Evolutionary conservation across 2,113 vertebrate species (phyloP).

Genomic region (Empidonax alnorum): DNA sequence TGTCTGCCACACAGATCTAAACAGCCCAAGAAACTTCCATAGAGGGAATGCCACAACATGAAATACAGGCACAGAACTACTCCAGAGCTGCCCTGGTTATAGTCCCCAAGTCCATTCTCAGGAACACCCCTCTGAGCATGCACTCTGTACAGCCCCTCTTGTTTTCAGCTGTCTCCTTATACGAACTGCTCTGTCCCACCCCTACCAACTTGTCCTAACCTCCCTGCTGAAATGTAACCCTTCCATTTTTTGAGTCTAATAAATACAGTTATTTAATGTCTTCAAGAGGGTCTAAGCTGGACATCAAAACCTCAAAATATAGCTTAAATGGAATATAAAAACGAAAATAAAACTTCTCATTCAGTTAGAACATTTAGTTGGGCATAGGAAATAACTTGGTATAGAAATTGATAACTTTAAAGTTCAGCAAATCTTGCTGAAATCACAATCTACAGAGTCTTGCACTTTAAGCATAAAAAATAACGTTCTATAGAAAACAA

Average conservation of each 20-base stretch:
- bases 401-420: background rate
- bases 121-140: background rate
- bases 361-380: background rate
- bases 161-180: slow-evolving; percentile 41
- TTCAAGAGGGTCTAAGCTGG: background rate
- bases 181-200: slow-evolving; percentile 1
- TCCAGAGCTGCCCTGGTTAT: background rate
- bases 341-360: background rate
- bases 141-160: slow-evolving; percentile 13
- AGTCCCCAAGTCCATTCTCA: background rate
- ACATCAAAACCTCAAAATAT: background rate
- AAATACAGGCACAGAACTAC: slow-evolving; percentile 13
- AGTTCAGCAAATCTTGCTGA: background rate
- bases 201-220: background rate
- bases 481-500: background rate
- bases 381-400: background rate
- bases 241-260: background rate
- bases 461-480: slow-evolving; percentile 21
- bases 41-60: background rate
- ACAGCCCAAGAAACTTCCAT: background rate
- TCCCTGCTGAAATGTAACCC: background rate
- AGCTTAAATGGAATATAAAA: background rate
- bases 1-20: background rate
- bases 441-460: background rate
- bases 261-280: slow-evolving; percentile 17